Conservation (phyloP, 2,888 invertebrate genomes). For the Parascotia fuliginaria region DNA sequence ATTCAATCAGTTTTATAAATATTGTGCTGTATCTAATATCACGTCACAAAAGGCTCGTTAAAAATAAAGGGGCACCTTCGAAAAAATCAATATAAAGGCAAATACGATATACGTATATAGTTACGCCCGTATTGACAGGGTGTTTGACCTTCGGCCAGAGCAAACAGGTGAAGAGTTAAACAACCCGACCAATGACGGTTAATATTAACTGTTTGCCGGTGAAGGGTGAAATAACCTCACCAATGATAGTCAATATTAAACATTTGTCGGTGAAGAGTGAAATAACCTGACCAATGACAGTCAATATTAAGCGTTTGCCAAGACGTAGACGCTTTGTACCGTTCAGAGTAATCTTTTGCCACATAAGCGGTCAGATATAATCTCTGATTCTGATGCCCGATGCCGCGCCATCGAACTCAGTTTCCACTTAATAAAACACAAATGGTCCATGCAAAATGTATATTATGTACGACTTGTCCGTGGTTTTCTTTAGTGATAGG, state of each 20-base stretch:
- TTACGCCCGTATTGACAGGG: neutral
- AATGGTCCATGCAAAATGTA: slow-evolving; percentile 72
- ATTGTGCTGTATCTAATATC: too few species aligned
- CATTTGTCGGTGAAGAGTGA: slow-evolving; percentile 36
- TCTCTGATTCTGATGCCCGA: slow-evolving; percentile 43
- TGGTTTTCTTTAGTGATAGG: neutral
- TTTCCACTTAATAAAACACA: slow-evolving; percentile 76
- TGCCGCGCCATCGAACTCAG: slow-evolving; percentile 45
- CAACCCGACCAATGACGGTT: slow-evolving; percentile 14
- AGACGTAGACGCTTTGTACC: slow-evolving; percentile 16
- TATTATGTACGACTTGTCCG: slow-evolving; percentile 47
- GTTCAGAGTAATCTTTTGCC: slow-evolving; percentile 41
- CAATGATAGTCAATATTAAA: too few species aligned
- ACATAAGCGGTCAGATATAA: slow-evolving; percentile 43
- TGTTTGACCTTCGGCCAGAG: slow-evolving; percentile 11
- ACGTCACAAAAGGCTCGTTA: neutral
- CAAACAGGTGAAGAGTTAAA: slow-evolving; percentile 37
- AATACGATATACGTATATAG: slow-evolving; percentile 2
- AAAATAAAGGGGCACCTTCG: neutral
- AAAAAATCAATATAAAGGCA: neutral
- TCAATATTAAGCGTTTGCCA: slow-evolving; percentile 29
- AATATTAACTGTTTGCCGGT: slow-evolving; percentile 13
- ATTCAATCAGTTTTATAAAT: too few species aligned
- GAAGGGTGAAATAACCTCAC: slow-evolving; percentile 29
- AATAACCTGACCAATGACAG: slow-evolving; percentile 31